Base-by-base conservation (phyloP, 2,888 invertebrate genomes). In the Pyrocoelia pectoralis region DNA sequence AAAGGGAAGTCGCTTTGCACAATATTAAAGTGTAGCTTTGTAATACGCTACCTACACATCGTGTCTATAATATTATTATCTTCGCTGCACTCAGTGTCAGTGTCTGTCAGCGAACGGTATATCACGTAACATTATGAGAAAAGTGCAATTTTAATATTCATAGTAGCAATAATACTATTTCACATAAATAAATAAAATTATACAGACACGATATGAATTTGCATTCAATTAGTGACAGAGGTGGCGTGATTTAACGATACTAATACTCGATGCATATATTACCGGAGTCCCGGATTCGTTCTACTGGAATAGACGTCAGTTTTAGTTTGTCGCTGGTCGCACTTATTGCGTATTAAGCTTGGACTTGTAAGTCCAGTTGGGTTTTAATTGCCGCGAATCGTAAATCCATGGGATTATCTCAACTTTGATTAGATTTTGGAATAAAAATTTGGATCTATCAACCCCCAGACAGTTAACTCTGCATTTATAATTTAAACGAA, bases 321-420 rank as follows among this genome's bases (percentile, higher is more conserved):
- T 67, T 61, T 69, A 68, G 71, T 72, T 76, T 75, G 77, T 74
- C 76, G 75, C 68, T 72, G 72, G 72, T 68, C 72, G 73, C 73
- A 77, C 76, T 77, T 77, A 77, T 76, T 76, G 77, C 75, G 75
- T 75, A 76, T 75, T 74, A 75, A 73, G 73, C 56, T 61, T 58
- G 61, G 61, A 70, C 70, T 67, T 68, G 71, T 69, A 46, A 68
- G 68, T 71, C 74, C 74, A 68, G 69, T 72, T 64, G 72, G 70
- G 74, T 72, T 73, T 75, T 75, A 76, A 76, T 75, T 75, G 72
- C 68, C 69, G 69, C 69, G 72, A 62, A 62, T 60, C 59, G 70
- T 69, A 73, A 73, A 72, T 72, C 73, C 71, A 43, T 50, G 13
- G 73, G 73, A 73, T 73, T 73, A 73, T 67, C 68, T 68, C 60